Evolutionary conservation across 1,140 invertebrate species (phyloP).

Genomic region (Magallana ariakensis): DNA sequence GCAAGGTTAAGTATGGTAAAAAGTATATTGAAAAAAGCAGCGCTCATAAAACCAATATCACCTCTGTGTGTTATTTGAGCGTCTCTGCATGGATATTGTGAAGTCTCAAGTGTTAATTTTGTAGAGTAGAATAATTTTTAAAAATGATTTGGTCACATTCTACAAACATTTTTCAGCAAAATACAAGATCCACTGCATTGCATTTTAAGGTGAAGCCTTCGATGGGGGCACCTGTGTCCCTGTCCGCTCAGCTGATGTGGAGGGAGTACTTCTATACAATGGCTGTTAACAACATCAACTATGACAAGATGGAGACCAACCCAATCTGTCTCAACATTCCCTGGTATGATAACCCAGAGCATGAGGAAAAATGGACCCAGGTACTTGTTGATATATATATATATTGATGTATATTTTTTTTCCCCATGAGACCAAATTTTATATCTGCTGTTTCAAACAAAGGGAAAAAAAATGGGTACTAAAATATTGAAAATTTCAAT

Average conservation of each 20-base stretch:
- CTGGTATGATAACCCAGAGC: slow-evolving; percentile 91
- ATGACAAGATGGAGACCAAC: slow-evolving; percentile 92
- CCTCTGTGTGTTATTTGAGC: too few species aligned
- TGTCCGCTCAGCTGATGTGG: slow-evolving; percentile 94
- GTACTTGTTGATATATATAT: slow-evolving; percentile 78
- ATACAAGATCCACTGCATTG: background rate
- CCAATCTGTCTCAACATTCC: slow-evolving; percentile 95
- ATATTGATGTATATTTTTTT: background rate
- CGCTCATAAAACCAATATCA: too few species aligned
- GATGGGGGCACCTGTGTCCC: slow-evolving; percentile 85
- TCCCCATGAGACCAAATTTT: background rate
- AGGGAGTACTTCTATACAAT: slow-evolving; percentile 95
- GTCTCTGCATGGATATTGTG: too few species aligned
- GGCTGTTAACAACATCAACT: slow-evolving; percentile 92
- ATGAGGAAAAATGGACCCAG: slow-evolving; percentile 91
- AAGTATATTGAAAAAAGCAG: too few species aligned
- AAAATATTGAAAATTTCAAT: too few species aligned
- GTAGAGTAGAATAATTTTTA: too few species aligned
- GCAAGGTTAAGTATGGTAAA: too few species aligned
- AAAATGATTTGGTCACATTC: too few species aligned
- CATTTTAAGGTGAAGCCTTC: slow-evolving; percentile 55
- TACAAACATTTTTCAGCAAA: too few species aligned
- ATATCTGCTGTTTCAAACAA: too few species aligned
- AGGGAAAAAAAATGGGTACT: too few species aligned
- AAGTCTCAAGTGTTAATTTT: too few species aligned